Evolutionary conservation across 2,888 invertebrate species (phyloP).

Genomic region (Sminthurinus aureus): DNA sequence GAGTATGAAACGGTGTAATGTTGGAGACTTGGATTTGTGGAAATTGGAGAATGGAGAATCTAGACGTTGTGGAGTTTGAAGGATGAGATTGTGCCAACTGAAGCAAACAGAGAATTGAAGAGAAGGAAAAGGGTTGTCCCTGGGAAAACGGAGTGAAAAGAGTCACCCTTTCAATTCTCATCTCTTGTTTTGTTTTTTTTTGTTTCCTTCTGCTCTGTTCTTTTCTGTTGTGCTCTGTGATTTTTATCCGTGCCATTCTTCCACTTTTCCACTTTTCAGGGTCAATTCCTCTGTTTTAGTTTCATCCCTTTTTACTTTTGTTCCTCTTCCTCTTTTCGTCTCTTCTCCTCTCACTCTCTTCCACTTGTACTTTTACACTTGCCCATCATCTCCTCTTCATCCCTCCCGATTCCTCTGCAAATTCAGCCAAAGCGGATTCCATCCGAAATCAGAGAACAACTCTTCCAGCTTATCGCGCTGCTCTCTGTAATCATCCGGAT

Average conservation of each 20-base stretch:
- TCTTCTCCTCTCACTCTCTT: neutral
- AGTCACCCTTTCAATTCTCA: neutral
- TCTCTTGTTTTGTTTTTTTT: neutral
- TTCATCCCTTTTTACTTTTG: neutral
- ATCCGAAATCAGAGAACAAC: neutral
- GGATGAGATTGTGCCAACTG: slow-evolving; percentile 58
- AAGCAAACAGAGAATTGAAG: slow-evolving; percentile 52
- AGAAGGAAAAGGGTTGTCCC: slow-evolving; percentile 41
- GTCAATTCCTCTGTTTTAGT: neutral
- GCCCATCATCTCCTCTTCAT: no score
- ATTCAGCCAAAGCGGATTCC: neutral
- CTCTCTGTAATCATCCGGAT: no score
- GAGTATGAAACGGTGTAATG: neutral
- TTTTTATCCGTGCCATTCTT: neutral
- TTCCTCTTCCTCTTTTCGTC: neutral
- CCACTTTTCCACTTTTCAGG: neutral
- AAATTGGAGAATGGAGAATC: neutral
- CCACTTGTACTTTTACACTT: neutral
- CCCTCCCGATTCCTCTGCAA: no score
- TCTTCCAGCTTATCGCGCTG: no score
- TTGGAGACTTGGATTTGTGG: neutral
- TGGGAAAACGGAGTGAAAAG: slow-evolving; percentile 36
- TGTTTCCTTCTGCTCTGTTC: neutral
- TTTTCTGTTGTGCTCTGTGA: neutral
- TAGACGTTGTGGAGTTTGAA: slow-evolving; percentile 14